Percentiles rank a stretch among this genome's conserved stretches.
phyloP scores from a whole-genome alignment of 1,140 invertebrate genomes.

The Aphelinus atriplicis region DNA sequence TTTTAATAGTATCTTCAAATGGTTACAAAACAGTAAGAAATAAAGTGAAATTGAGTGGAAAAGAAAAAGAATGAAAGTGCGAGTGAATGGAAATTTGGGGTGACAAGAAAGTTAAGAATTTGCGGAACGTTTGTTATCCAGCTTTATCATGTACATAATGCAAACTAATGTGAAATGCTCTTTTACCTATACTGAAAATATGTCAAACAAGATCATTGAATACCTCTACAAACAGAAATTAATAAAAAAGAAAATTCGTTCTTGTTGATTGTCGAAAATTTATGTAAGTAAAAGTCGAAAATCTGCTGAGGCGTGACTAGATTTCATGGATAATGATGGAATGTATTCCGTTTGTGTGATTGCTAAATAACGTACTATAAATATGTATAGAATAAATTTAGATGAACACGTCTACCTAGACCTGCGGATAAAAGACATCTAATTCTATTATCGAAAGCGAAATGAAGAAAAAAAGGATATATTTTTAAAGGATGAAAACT shows the following conservation, averaged over 20 bases:
- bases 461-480: constrained; percentile 50
- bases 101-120: neutral
- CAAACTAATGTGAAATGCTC: constrained; percentile 41
- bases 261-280: neutral
- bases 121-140: constrained; percentile 28
- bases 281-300: constrained; percentile 6
- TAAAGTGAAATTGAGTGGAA: constrained; percentile 8
- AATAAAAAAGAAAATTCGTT: constrained; percentile 15
- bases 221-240: neutral
- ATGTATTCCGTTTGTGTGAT: neutral
- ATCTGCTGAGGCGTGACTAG: neutral
- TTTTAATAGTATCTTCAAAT: constrained; percentile 6
- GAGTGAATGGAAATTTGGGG: too few relatives aligned
- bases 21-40: neutral
- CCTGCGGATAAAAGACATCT: constrained; percentile 2
- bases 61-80: neutral
- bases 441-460: neutral
- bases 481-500: constrained; percentile 50
- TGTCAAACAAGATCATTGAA: constrained; percentile 22
- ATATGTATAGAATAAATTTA: constrained; percentile 25
- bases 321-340: constrained; percentile 13
- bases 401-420: constrained; percentile 20
- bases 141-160: constrained; percentile 49
- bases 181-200: constrained; percentile 21
- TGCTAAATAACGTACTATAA: constrained; percentile 17